Evolutionary conservation across 2,113 vertebrate genomes (phyloP).

Genomic region (Tympanuchus pallidicinctus): DNA sequence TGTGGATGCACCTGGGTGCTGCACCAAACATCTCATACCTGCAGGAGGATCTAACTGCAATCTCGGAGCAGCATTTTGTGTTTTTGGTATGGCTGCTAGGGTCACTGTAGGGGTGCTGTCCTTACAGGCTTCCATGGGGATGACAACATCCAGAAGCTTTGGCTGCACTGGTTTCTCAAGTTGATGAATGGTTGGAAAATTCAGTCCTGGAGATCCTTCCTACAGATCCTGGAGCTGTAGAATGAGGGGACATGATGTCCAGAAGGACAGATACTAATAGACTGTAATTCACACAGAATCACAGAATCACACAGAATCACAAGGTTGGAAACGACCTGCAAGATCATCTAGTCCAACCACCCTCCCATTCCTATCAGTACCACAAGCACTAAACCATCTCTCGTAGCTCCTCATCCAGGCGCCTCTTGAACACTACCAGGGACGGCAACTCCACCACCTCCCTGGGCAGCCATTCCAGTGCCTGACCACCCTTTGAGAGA

Average conservation of each 20-base stretch:
- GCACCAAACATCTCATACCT: neutral
- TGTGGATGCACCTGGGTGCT: neutral
- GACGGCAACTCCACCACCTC: too few relatives aligned
- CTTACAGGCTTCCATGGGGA: neutral
- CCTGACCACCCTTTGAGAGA: too few relatives aligned
- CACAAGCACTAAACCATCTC: too few relatives aligned
- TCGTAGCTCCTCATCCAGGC: too few relatives aligned
- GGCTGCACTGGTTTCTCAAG: neutral
- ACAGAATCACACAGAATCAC: too few relatives aligned
- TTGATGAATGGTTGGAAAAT: neutral
- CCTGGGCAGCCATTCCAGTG: too few relatives aligned
- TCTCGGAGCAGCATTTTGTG: neutral
- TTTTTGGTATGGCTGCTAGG: neutral
- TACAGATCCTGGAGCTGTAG: neutral
- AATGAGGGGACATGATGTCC: neutral
- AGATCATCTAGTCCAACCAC: too few relatives aligned
- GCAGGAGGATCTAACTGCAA: neutral
- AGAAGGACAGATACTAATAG: neutral
- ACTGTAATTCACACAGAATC: neutral
- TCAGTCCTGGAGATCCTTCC: neutral
- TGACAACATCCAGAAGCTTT: neutral
- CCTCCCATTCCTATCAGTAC: too few relatives aligned
- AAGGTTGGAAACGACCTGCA: too few relatives aligned
- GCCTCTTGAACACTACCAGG: too few relatives aligned
- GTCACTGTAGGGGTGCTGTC: neutral